These are phyloP conservation scores for Smittia aterrima DNA, from an alignment of 2,888 invertebrate genomes.

Conservation along the genomic window DNA sequence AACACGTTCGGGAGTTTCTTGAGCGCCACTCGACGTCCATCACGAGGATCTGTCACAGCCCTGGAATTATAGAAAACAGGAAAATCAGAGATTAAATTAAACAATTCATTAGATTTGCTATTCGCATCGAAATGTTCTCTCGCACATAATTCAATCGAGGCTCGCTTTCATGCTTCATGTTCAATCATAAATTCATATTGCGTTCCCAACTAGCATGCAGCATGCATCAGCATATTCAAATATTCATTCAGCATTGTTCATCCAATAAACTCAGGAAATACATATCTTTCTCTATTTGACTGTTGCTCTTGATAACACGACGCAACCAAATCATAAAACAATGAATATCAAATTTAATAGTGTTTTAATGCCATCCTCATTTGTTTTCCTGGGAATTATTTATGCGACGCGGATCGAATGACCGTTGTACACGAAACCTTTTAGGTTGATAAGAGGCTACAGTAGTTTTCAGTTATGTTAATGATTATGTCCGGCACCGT, in stretches of 20 bases:
- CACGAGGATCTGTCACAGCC: conserved; percentile 99
- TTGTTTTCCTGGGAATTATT: conserved; percentile 21
- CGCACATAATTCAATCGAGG: not conserved
- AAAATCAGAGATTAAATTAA: conserved; percentile 28
- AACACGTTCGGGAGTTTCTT: conserved; percentile 99
- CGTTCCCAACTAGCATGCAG: not conserved
- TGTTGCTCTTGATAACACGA: conserved; percentile 19
- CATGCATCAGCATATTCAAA: conserved; percentile 5
- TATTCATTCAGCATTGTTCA: conserved; percentile 9
- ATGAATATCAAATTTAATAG: conserved; percentile 36
- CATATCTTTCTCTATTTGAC: not conserved
- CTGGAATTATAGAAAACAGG: conserved; percentile 61
- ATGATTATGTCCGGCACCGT: too few species aligned
- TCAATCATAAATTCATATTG: not conserved
- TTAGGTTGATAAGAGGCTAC: not conserved
- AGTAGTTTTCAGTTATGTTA: too few species aligned
- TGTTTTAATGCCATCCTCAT: conserved; percentile 34
- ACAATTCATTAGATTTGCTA: conserved; percentile 6
- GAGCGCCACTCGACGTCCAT: conserved; percentile 95
- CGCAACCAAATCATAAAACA: conserved; percentile 11
- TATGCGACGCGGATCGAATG: conserved; percentile 18
- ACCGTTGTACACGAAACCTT: not conserved
- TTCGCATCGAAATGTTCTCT: not conserved
- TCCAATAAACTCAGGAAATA: not conserved
- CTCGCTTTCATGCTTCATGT: not conserved